Evolutionary conservation across 2,888 invertebrate genomes (phyloP).

Genomic region (Eumerus sabulonum): DNA sequence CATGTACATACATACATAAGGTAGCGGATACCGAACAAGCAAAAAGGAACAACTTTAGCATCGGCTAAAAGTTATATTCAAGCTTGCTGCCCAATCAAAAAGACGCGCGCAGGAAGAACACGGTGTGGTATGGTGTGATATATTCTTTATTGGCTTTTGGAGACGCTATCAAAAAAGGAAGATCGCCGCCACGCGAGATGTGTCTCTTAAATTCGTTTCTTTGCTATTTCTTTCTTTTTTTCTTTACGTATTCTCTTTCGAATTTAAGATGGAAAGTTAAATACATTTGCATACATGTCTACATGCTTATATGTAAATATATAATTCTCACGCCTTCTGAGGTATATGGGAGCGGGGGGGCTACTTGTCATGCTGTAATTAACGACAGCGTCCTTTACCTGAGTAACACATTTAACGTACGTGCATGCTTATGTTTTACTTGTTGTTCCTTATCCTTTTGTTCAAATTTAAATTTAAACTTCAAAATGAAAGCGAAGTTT

Average conservation of each 20-base stretch:
- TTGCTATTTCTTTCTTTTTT: slow-evolving; percentile 11
- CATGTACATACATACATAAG: not conserved
- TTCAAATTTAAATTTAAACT: too few relatives aligned
- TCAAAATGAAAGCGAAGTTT: too few relatives aligned
- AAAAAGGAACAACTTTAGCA: slow-evolving; percentile 40
- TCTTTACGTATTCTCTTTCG: slow-evolving; percentile 3
- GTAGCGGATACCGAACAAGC: slow-evolving; percentile 1
- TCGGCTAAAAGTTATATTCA: slow-evolving; percentile 41
- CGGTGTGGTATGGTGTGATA: slow-evolving; percentile 58
- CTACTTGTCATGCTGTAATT: slow-evolving; percentile 32
- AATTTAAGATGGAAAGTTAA: slow-evolving; percentile 16
- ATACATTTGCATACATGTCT: slow-evolving; percentile 29
- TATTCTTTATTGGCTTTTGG: slow-evolving; percentile 64
- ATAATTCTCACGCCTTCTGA: slow-evolving; percentile 55
- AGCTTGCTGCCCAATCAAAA: slow-evolving; percentile 56
- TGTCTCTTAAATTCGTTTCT: slow-evolving; percentile 13
- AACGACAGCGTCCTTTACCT: slow-evolving; percentile 35
- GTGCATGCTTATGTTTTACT: too few relatives aligned
- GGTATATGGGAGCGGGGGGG: not conserved
- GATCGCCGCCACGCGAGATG: slow-evolving; percentile 54
- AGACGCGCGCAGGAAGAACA: slow-evolving; percentile 35
- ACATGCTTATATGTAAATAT: not conserved
- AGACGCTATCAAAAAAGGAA: slow-evolving; percentile 51
- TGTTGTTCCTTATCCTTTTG: too few relatives aligned
- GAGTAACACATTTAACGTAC: too few relatives aligned